Conservation (phyloP, 2,797 vertebrate species). For the Peromyscus aztecus region DNA sequence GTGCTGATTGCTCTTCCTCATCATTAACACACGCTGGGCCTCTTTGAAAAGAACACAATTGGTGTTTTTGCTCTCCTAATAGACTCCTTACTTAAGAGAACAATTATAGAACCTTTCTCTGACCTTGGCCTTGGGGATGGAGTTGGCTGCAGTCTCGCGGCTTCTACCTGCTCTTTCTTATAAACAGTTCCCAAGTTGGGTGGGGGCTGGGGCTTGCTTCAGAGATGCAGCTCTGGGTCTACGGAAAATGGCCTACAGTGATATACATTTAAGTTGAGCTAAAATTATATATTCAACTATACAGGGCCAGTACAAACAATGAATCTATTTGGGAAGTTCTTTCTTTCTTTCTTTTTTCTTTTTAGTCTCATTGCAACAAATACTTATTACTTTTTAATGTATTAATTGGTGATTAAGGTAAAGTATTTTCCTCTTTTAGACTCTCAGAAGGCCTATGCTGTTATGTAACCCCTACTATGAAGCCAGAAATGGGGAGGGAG, state of each 20-base stretch:
- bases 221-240: background rate
- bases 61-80: constrained; percentile 20
- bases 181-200: constrained; percentile 14
- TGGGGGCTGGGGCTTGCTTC: background rate
- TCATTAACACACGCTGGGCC: background rate
- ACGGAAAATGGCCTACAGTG: background rate
- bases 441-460: constrained; percentile 10
- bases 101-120: constrained; percentile 11
- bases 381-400: constrained; percentile 53
- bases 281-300: constrained; percentile 29
- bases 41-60: constrained; percentile 53
- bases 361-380: constrained; percentile 15
- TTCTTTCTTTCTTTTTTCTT: background rate
- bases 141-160: background rate
- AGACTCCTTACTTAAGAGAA: constrained; percentile 46
- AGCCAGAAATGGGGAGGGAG: background rate
- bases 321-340: constrained; percentile 45
- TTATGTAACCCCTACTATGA: background rate
- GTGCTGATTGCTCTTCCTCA: background rate
- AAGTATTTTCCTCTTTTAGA: constrained; percentile 35
- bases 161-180: constrained; percentile 42
- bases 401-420: constrained; percentile 32
- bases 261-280: background rate
- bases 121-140: constrained; percentile 1
- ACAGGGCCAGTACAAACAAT: background rate